A percentile compares a stretch with the other conserved stretches of the same genome.
Conservation (phyloP, 1,140 invertebrate species). For the Akabosia matsudoensis region DNA sequence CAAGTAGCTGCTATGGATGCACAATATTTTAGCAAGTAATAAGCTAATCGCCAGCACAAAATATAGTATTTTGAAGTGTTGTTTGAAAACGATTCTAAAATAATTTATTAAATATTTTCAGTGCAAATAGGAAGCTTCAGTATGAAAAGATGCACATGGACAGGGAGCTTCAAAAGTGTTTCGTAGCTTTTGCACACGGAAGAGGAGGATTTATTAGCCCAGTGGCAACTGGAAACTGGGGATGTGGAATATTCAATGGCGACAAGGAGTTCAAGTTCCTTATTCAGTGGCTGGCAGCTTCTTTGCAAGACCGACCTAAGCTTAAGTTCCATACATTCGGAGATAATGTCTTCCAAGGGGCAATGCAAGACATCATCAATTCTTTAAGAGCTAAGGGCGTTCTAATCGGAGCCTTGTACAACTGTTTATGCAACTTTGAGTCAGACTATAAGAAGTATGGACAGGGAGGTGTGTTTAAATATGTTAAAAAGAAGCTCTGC, state of each 20-base stretch:
- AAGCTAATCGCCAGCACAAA: neutral
- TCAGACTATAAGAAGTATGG: too few relatives aligned
- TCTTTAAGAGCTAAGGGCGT: too few relatives aligned
- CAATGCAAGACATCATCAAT: neutral
- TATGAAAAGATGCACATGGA: neutral
- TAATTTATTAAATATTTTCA: neutral
- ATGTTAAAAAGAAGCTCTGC: too few relatives aligned
- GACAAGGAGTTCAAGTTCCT: conserved; percentile 79
- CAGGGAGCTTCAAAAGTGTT: neutral
- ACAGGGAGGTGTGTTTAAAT: too few relatives aligned
- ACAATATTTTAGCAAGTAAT: conserved; percentile 57
- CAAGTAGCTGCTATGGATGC: conserved; percentile 89
- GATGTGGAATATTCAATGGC: conserved; percentile 90
- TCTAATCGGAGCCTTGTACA: too few relatives aligned
- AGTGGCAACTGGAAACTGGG: conserved; percentile 96
- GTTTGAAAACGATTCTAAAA: neutral
- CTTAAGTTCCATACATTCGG: neutral
- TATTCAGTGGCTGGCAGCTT: conserved; percentile 84
- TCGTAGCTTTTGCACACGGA: conserved; percentile 39
- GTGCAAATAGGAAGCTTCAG: neutral
- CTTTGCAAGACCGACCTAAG: conserved; percentile 42
- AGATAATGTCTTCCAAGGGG: neutral
- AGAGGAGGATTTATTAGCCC: conserved; percentile 49
- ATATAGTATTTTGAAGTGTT: neutral
- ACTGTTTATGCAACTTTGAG: too few relatives aligned